Base-by-base conservation (phyloP, 2,113 vertebrate genomes). In the Mellivora capensis region DNA sequence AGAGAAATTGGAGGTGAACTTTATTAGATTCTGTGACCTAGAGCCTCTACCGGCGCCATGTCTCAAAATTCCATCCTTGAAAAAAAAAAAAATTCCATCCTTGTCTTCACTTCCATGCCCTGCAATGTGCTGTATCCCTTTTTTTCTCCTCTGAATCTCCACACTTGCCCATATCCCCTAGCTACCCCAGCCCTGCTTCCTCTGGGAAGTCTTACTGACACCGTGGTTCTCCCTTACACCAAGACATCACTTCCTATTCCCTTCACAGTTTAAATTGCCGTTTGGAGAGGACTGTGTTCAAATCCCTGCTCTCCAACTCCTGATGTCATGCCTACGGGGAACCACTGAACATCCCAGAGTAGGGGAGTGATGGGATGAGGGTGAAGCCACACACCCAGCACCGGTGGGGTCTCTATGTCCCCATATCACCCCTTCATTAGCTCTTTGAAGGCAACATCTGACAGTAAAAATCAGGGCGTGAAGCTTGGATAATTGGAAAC, bases 401-500 rank as follows among this genome's bases (percentile, higher is more conserved):
- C 27, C 39, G 91, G 86, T 93, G 37, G 61, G 42, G 14, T 9
- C 42, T 47, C 69, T 62, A 44, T 27, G 11, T 37, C 49, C 15
- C 44, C 8, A 1, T 37, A 21, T 18, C 29, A 11, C 76, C 85
- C 39, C 17, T 61, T 93, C 34, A 13, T 76, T 77, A 10, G 15
- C 14, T 59, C 27, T 81, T 86, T 29, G 4, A 62, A 95, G 69
- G 64, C 34, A 27, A 34, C 85, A 76, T 85, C 69, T 96, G 88
- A 44, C 7, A 27, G 81, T 39, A 93, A 74, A 62, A 88, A 93
- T 61, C 76, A 54, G 83, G 85, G 42, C 31, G 69, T 34, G 18
- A 83, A 59, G 52, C 93, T 54, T 44, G 25, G 85, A 47, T 93
- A 49, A 94, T 54, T 96, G 64, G 77, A 96, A 93, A 87, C 59